Percentiles rank a stretch among this genome's conserved stretches.
Evolutionary conservation across 2,113 vertebrate genomes (phyloP).

Genomic region (Apodemus sylvaticus): DNA sequence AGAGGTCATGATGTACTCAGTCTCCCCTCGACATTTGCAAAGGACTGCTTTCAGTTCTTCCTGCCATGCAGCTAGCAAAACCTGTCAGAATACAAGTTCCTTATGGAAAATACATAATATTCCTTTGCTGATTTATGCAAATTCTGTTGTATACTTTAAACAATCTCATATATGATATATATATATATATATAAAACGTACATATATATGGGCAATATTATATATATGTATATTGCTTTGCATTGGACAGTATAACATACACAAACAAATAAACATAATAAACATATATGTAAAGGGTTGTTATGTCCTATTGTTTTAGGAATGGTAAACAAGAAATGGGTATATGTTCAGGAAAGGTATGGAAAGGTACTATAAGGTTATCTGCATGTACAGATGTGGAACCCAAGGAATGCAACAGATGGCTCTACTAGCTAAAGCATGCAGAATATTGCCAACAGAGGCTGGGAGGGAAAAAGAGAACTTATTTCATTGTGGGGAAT

Average conservation of each 20-base stretch:
- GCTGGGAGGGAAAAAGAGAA: background rate
- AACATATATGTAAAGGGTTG: background rate
- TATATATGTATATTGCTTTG: too few relatives aligned
- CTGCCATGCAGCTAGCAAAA: background rate
- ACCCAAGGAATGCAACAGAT: background rate
- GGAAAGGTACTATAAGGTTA: too few relatives aligned
- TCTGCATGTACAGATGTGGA: background rate
- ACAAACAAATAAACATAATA: too few relatives aligned
- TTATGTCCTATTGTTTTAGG: background rate
- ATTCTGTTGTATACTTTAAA: background rate
- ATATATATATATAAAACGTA: too few relatives aligned
- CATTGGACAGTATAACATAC: too few relatives aligned
- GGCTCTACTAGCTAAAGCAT: too few relatives aligned
- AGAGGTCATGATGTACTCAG: background rate
- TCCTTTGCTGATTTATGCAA: background rate
- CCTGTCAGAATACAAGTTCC: background rate
- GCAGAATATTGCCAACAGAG: background rate
- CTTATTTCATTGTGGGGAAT: background rate
- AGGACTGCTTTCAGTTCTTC: background rate
- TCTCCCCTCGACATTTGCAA: background rate
- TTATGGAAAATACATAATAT: background rate
- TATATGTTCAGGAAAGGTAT: background rate
- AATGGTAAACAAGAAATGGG: background rate
- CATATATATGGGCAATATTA: too few relatives aligned
- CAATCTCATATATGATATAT: background rate